Conservation (phyloP, 2,888 invertebrate genomes). For the Creontiades dilutus region DNA sequence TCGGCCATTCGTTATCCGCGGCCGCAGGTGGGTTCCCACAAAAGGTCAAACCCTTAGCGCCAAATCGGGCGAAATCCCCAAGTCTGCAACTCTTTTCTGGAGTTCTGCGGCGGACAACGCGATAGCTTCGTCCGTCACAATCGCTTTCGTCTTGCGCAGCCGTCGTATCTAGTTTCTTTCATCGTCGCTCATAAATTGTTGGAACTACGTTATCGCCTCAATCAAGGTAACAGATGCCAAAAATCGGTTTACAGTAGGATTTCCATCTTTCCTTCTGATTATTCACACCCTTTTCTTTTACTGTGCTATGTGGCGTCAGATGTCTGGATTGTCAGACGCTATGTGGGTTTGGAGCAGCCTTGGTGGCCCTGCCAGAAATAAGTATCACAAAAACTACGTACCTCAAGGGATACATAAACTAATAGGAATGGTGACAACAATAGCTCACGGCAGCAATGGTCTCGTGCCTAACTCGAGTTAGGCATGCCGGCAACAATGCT, state of each 20-base stretch:
- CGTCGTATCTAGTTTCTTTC: not conserved
- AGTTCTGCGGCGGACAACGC: not conserved
- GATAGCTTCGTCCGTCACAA: not conserved
- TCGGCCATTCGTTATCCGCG: constrained; percentile 27
- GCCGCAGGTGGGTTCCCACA: constrained; percentile 52
- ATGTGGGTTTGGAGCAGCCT: too few relatives aligned
- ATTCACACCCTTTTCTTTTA: too few relatives aligned
- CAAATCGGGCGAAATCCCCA: constrained; percentile 55
- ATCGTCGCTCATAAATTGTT: not conserved
- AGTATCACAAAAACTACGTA: too few relatives aligned
- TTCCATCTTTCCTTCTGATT: too few relatives aligned
- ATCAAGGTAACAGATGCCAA: not conserved
- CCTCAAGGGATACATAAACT: too few relatives aligned
- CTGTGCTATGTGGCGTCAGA: too few relatives aligned
- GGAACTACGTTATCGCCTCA: not conserved
- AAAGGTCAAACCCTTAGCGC: constrained; percentile 52
- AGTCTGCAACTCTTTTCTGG: constrained; percentile 22
- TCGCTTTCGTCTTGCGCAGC: not conserved
- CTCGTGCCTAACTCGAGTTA: too few relatives aligned
- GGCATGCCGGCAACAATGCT: too few relatives aligned
- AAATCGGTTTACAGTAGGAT: not conserved
- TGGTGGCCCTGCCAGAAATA: too few relatives aligned
- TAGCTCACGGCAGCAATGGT: too few relatives aligned
- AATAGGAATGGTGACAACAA: too few relatives aligned
- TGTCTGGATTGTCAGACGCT: too few relatives aligned